A percentile compares a stretch with the other conserved stretches of the same genome.
phyloP scores from a whole-genome alignment of 2,113 vertebrate genomes.

The Glaucomys volans region DNA sequence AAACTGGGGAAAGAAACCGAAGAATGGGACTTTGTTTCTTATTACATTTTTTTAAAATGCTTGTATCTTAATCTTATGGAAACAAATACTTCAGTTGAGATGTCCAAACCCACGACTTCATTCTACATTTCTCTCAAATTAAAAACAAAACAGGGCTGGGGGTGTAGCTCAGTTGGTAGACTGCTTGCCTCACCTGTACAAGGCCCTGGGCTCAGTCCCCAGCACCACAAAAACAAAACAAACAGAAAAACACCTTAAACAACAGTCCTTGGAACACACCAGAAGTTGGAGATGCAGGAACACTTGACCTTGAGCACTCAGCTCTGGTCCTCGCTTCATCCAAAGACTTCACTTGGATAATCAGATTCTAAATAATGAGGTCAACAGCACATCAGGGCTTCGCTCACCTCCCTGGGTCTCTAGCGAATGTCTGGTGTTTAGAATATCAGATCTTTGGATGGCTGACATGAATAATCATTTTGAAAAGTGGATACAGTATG shows the following conservation, averaged over 20 bases:
- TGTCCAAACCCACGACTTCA: background rate
- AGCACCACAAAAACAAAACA: background rate
- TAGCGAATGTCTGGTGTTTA: conserved; percentile 21
- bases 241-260: background rate
- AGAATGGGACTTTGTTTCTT: background rate
- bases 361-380: conserved; percentile 16
- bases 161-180: too few species aligned
- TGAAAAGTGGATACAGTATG: conserved; percentile 18
- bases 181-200: too few species aligned
- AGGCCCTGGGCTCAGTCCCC: too few species aligned
- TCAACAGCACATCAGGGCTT: background rate
- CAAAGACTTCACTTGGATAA: background rate
- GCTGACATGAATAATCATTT: conserved; percentile 41
- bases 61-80: background rate
- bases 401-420: background rate
- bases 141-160: background rate
- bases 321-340: background rate
- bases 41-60: background rate
- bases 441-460: background rate
- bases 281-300: background rate
- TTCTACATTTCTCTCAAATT: background rate
- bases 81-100: background rate
- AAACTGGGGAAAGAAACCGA: background rate
- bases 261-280: background rate
- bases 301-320: background rate